Percentiles rank a stretch among this genome's conserved stretches.
Evolutionary conservation across 2,113 vertebrate genomes (phyloP).

Genomic region (Cyphomyrus plagiostoma): DNA sequence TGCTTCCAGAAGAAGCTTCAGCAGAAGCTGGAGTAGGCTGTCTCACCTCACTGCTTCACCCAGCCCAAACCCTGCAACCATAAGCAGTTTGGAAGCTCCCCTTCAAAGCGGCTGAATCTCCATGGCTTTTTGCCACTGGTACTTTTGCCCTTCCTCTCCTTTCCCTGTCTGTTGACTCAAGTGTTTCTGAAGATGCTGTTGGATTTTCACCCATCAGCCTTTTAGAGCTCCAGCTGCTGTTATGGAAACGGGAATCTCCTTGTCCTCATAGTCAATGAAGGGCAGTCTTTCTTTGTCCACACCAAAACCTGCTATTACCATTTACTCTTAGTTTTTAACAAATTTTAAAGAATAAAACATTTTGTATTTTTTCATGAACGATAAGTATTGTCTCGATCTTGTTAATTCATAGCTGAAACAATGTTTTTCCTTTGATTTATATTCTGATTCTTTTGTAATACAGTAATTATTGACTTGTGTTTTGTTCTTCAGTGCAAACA

Average conservation of each 20-base stretch:
- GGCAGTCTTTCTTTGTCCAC: not conserved
- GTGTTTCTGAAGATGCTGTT: not conserved
- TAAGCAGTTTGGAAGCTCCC: not conserved
- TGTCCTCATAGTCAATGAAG: not conserved
- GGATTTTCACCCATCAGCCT: not conserved
- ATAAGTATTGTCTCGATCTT: not conserved
- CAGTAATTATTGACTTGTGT: not conserved
- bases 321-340: not conserved
- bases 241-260: not conserved
- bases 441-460: not conserved
- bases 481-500: not conserved
- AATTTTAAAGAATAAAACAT: not conserved
- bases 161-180: not conserved
- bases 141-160: not conserved
- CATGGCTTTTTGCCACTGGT: not conserved
- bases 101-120: not conserved
- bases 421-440: not conserved
- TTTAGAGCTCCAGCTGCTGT: not conserved
- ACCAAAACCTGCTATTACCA: not conserved
- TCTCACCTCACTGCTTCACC: constrained; percentile 26
- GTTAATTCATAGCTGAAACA: not conserved
- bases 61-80: constrained; percentile 4
- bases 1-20: constrained; percentile 91
- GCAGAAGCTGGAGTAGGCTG: constrained; percentile 81
- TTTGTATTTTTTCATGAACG: not conserved